Percentiles rank a stretch among this genome's conserved stretches.
These are phyloP conservation scores for Ligdia adustata DNA, from an alignment of 2,888 invertebrate species.

Conservation along the genomic window DNA sequence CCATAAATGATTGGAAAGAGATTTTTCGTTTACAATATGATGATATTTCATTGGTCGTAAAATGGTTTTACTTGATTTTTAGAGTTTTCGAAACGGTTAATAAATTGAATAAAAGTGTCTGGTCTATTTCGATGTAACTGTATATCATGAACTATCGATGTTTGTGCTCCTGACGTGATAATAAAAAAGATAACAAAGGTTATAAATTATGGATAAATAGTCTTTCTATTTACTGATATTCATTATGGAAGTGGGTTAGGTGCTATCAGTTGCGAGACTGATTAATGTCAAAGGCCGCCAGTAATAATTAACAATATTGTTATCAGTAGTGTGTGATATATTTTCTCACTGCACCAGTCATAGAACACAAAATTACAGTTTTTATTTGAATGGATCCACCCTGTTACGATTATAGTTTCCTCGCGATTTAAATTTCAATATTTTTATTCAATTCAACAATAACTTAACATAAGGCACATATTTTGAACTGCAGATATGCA, in stretches of 20 bases:
- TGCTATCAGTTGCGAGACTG: slow-evolving; percentile 53
- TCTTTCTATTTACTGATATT: slow-evolving; percentile 1
- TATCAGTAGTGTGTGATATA: slow-evolving; percentile 13
- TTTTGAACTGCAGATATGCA: no score
- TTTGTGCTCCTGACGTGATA: no score
- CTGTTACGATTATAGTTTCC: no score
- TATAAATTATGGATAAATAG: no score
- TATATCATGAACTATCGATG: not conserved
- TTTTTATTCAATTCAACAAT: no score
- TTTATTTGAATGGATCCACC: no score
- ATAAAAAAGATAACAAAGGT: no score
- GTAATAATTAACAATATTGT: slow-evolving; percentile 10
- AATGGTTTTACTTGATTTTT: slow-evolving; percentile 21
- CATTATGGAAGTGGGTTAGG: not conserved
- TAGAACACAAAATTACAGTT: no score
- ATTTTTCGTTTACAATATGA: slow-evolving; percentile 22
- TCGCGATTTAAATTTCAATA: no score
- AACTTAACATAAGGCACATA: no score
- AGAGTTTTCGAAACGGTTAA: slow-evolving; percentile 11
- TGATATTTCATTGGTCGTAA: slow-evolving; percentile 31
- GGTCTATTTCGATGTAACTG: not conserved
- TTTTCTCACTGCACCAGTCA: slow-evolving; percentile 5
- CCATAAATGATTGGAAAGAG: slow-evolving; percentile 28
- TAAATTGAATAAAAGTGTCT: slow-evolving; percentile 10
- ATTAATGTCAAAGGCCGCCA: slow-evolving; percentile 66